Base-by-base conservation (phyloP, 1,140 invertebrate genomes). In the Aradophagus sp. region DNA sequence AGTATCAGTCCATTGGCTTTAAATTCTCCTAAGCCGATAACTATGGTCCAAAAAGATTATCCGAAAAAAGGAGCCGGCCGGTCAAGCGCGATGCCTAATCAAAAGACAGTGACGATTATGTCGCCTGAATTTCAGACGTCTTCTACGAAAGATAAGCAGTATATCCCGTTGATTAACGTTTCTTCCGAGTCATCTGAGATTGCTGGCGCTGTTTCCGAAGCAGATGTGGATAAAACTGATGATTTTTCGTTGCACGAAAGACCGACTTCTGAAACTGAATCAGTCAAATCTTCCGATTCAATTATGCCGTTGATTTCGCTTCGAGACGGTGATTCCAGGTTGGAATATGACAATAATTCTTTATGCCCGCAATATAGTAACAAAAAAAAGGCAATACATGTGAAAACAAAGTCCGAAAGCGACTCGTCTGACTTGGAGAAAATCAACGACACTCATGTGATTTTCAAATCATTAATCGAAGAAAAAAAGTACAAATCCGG, bases 31-130 rank as follows among this genome's bases (percentile, higher is more conserved):
- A 77, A 72, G 36, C 65, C 61, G 10, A 71, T 73, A 5, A 76
- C 66, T 0, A 73, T 73, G 39, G 32, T 77, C 0, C 63, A 66
- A 7, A 74, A 72, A 14, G 76, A 75, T 6, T 58, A 48, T 5
- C 3, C 31, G 0, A 45, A 45, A 1, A 77, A 74, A 35, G 48
- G 32, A 34, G 6, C 11, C 5, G 48, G 66, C 2, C 55, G 50
- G 31, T 17, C 59, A 2, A 56, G 0, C 11, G 34, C 36, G 14
- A 34, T 5, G 8, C 5, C 63, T 1, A 65, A 39, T 6, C 75
- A 77, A 27, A 84, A 83, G 26, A 82, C 81, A 1, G 81, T 84
- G 4, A 84, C 83, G 0, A 84, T 83, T 7, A 41, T 82, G 8
- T 80, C 83, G 3, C 80, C 81, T 0, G 67, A 66, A 58, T 39